phyloP scores from a whole-genome alignment of 2,113 vertebrate species.

The Megaleporinus macrocephalus region DNA sequence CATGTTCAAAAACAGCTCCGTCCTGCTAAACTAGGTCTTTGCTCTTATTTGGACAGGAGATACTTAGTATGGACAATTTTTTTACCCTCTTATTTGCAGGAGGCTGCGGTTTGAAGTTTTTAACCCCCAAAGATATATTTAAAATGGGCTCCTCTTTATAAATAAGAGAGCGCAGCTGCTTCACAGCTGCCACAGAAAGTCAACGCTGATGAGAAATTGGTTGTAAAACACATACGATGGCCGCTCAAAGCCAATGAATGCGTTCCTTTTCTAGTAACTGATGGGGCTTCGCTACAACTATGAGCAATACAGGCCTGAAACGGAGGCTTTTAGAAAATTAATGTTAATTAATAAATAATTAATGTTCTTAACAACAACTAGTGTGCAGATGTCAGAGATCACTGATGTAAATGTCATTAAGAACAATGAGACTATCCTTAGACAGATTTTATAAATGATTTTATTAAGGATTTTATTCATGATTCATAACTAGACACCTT shows the following conservation, averaged over 20 bases:
- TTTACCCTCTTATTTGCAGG: slow-evolving; percentile 56
- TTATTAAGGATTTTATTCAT: no score
- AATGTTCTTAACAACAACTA: no score
- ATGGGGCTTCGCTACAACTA: not conserved
- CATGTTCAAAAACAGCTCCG: slow-evolving; percentile 48
- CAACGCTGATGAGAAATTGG: slow-evolving; percentile 22
- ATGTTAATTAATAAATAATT: no score
- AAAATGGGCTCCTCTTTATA: slow-evolving; percentile 18
- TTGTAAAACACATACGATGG: slow-evolving; percentile 29
- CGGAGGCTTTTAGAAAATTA: no score
- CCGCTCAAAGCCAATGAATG: not conserved
- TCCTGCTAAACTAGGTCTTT: slow-evolving; percentile 54
- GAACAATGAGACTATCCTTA: no score
- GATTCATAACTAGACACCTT: no score
- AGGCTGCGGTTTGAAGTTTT: slow-evolving; percentile 66
- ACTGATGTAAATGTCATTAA: no score
- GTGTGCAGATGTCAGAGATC: no score
- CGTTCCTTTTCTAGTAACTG: not conserved
- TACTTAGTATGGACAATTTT: slow-evolving; percentile 67
- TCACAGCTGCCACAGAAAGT: slow-evolving; percentile 28
- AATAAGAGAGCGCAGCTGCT: slow-evolving; percentile 24
- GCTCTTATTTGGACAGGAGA: slow-evolving; percentile 68
- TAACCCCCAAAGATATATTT: slow-evolving; percentile 53
- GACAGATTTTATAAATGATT: no score
- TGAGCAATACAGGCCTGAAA: no score